Percentiles rank a stretch among this genome's conserved stretches.
These are phyloP conservation scores for Aplysina aerophoba DNA, from an alignment of 37 sponge, comb jelly and placozoan species.

Conservation along the genomic window DNA sequence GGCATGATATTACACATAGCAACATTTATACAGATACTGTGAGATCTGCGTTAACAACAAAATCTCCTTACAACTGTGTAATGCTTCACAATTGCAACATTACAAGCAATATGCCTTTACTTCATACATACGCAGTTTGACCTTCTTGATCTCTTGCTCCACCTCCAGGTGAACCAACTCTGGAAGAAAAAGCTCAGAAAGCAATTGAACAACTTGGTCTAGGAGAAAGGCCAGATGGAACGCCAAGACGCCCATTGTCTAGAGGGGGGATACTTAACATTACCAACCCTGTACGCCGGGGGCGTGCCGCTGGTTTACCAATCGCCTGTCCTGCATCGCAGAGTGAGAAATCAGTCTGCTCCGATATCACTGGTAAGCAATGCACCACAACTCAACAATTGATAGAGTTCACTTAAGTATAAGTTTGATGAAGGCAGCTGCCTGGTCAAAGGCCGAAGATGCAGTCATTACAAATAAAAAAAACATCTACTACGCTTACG, in stretches of 20 bases:
- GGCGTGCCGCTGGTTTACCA: not conserved
- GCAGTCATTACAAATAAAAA: too few species aligned
- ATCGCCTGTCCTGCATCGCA: not conserved
- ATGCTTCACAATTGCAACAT: not conserved
- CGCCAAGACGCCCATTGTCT: too few species aligned
- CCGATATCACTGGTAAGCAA: not conserved
- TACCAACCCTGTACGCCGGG: not conserved
- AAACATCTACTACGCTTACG: too few species aligned
- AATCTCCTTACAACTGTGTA: not conserved
- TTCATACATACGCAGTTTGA: too few species aligned
- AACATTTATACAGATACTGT: not conserved
- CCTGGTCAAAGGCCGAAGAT: too few species aligned
- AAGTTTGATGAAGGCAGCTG: too few species aligned
- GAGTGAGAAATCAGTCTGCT: slow-evolving; percentile 1
- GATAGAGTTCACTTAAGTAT: too few species aligned
- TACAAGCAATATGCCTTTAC: too few species aligned
- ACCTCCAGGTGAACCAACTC: slow-evolving; percentile 22
- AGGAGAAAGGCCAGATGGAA: not conserved
- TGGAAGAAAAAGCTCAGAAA: not conserved
- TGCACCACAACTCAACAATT: too few species aligned
- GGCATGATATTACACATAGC: not conserved
- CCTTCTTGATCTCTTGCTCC: not conserved
- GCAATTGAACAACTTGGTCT: not conserved
- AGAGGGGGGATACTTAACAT: too few species aligned
- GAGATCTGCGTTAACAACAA: not conserved